phyloP scores from a whole-genome alignment of 2,888 invertebrate species.

The Hecatera dysodea region DNA sequence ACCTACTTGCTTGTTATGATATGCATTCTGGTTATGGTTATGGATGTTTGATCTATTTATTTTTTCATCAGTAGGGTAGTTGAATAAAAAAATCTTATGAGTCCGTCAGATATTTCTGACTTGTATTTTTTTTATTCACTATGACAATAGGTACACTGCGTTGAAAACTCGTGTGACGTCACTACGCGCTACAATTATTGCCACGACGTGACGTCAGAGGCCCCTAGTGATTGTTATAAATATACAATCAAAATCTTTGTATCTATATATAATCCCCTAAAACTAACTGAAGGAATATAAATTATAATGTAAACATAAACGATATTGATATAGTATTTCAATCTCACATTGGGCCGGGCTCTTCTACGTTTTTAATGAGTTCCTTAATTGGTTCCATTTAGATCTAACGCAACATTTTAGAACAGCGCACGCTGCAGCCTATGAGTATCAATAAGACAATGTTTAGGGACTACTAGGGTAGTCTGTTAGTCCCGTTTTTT shows the following conservation, averaged over 20 bases:
- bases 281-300: neutral
- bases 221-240: too few relatives aligned
- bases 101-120: too few relatives aligned
- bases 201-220: too few relatives aligned
- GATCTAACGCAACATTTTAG: slow-evolving; percentile 45
- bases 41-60: neutral
- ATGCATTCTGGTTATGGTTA: slow-evolving; percentile 1
- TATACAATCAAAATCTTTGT: too few relatives aligned
- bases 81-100: too few relatives aligned
- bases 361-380: slow-evolving; percentile 46
- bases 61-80: too few relatives aligned
- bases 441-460: slow-evolving; percentile 36
- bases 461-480: too few relatives aligned
- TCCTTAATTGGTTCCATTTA: slow-evolving; percentile 52
- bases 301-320: slow-evolving; percentile 2
- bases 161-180: too few relatives aligned
- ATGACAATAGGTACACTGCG: too few relatives aligned
- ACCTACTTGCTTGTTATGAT: neutral
- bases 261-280: neutral
- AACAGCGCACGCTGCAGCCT: neutral
- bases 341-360: slow-evolving; percentile 23
- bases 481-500: too few relatives aligned
- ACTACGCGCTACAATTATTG: too few relatives aligned
- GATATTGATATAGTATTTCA: slow-evolving; percentile 12
- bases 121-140: too few relatives aligned